These are phyloP conservation scores for Protophormia terraenovae DNA, from an alignment of 2,888 invertebrate species.

Conservation along the genomic window DNA sequence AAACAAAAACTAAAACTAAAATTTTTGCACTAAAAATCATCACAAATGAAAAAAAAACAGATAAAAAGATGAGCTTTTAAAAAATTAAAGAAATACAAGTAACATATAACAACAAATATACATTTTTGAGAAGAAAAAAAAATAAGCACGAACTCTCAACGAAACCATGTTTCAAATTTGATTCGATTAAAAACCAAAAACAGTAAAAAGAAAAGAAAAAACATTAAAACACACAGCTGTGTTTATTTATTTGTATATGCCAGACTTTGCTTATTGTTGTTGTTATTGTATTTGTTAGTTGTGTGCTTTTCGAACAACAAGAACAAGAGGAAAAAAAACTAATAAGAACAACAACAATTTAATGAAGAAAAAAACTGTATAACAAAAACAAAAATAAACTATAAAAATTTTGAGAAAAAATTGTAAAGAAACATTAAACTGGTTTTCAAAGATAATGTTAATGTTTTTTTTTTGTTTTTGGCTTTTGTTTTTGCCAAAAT, in stretches of 20 bases:
- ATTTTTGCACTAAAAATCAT: neutral
- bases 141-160: neutral
- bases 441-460: slow-evolving; percentile 6
- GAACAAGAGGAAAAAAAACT: neutral
- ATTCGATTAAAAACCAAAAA: neutral
- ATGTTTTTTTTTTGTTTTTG: neutral
- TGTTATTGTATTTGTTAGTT: neutral
- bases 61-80: neutral
- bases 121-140: neutral
- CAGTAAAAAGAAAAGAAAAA: neutral
- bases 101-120: neutral
- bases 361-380: neutral
- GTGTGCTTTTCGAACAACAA: neutral
- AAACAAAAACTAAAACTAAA: neutral
- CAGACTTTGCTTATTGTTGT: neutral
- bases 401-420: neutral
- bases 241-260: neutral
- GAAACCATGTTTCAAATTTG: neutral
- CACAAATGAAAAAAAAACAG: neutral
- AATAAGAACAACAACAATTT: neutral
- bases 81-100: neutral
- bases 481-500: neutral
- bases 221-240: slow-evolving; percentile 5
- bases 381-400: neutral
- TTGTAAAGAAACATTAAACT: neutral